These are phyloP conservation scores for Pseudopleuronectes americanus DNA, from an alignment of 2,797 vertebrate species.

Conservation along the genomic window DNA sequence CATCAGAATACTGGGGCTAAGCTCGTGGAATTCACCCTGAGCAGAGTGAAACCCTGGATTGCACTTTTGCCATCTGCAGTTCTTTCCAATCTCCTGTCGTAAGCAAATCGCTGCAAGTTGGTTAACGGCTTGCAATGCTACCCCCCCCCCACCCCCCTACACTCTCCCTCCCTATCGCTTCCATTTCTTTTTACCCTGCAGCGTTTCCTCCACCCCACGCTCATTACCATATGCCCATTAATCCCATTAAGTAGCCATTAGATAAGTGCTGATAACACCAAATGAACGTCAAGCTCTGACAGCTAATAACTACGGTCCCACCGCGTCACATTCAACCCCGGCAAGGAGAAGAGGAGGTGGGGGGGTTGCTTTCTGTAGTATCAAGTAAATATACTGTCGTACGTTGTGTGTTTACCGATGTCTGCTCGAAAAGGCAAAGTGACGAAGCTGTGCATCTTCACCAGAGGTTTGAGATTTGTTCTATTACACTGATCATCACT, in stretches of 20 bases:
- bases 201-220: slow-evolving; percentile 59
- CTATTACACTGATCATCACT: slow-evolving; percentile 63
- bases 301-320: slow-evolving; percentile 75
- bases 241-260: slow-evolving; percentile 85
- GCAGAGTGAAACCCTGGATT: slow-evolving; percentile 24
- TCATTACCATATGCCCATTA: slow-evolving; percentile 82
- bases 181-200: slow-evolving; percentile 20
- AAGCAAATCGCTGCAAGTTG: slow-evolving; percentile 50
- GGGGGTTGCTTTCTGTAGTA: slow-evolving; percentile 31
- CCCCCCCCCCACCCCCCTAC: slow-evolving; percentile 22
- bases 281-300: slow-evolving; percentile 78
- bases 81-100: slow-evolving; percentile 24
- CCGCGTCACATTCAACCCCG: slow-evolving; percentile 57
- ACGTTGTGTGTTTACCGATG: slow-evolving; percentile 64
- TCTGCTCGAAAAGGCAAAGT: slow-evolving; percentile 25
- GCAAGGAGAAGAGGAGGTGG: slow-evolving; percentile 59
- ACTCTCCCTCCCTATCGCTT: not conserved
- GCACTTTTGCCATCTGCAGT: slow-evolving; percentile 44
- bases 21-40: slow-evolving; percentile 35
- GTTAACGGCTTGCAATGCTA: slow-evolving; percentile 41
- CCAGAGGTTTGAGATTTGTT: slow-evolving; percentile 10
- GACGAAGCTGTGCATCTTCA: slow-evolving; percentile 24
- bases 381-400: slow-evolving; percentile 55
- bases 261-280: slow-evolving; percentile 82
- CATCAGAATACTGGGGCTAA: slow-evolving; percentile 37